Conservation (phyloP, 2,797 vertebrate genomes). For the Channallabes apus region DNA sequence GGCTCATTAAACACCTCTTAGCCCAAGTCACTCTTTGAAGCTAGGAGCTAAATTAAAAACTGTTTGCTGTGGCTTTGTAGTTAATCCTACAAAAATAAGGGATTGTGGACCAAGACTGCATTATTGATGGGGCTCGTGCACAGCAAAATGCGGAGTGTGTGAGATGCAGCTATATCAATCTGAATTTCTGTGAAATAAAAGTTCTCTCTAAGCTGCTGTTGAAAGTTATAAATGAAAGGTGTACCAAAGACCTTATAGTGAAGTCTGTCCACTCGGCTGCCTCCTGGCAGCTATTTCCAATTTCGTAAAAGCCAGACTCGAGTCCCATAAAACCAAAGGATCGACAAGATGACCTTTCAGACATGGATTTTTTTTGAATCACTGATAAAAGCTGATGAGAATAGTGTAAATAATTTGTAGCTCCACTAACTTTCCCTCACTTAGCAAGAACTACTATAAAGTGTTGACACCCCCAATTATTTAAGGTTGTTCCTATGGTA, state of each 20-base stretch:
- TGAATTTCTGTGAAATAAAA: conserved; percentile 22
- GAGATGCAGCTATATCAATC: conserved; percentile 1
- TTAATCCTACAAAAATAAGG: conserved; percentile 53
- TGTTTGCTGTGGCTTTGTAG: conserved; percentile 52
- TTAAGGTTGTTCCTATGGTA: not conserved
- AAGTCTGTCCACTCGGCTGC: not conserved
- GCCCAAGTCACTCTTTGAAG: conserved; percentile 44
- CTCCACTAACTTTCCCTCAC: not conserved
- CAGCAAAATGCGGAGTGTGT: not conserved
- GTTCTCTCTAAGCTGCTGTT: conserved; percentile 9
- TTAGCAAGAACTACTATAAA: no score
- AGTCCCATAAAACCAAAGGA: not conserved
- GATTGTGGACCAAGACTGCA: conserved; percentile 46
- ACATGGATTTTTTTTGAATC: not conserved
- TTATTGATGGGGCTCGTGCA: conserved; percentile 34
- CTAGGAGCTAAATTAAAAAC: conserved; percentile 56
- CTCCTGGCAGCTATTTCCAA: not conserved
- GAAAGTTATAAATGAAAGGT: not conserved
- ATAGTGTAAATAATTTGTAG: conserved; percentile 2
- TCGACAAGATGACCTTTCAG: not conserved
- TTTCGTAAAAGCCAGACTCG: not conserved
- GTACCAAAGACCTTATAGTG: not conserved
- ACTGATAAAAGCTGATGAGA: not conserved
- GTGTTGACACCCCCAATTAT: not conserved
- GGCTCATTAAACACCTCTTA: conserved; percentile 52